Evolutionary conservation across 2,888 invertebrate species (phyloP).

Genomic region (Julus scandinavius): DNA sequence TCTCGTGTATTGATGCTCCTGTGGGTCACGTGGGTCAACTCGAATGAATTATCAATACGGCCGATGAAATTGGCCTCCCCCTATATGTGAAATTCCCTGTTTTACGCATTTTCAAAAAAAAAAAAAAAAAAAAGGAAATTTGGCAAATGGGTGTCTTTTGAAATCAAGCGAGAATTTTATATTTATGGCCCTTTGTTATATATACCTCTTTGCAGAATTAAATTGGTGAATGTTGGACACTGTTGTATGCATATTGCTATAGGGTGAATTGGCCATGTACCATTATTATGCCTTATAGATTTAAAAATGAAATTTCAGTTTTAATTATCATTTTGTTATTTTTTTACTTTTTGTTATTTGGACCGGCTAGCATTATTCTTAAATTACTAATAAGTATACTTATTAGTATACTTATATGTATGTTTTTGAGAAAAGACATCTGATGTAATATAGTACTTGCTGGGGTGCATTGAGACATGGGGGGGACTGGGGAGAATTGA

Average conservation of each 20-base stretch:
- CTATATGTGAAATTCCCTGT: background rate
- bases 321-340: background rate
- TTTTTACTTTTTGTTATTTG: too few relatives aligned
- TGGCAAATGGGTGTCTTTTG: background rate
- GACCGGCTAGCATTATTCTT: too few relatives aligned
- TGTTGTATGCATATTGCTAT: background rate
- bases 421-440: too few relatives aligned
- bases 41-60: conserved; percentile 16
- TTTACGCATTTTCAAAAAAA: conserved; percentile 44
- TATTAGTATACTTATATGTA: too few relatives aligned
- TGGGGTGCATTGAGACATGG: too few relatives aligned
- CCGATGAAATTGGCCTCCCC: background rate
- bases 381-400: too few relatives aligned
- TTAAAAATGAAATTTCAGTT: background rate
- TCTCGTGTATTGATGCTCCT: background rate
- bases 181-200: conserved; percentile 39
- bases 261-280: background rate
- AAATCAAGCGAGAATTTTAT: conserved; percentile 33
- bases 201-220: conserved; percentile 12
- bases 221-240: background rate
- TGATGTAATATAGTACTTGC: too few relatives aligned
- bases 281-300: background rate
- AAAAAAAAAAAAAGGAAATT: background rate
- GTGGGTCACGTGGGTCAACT: conserved; percentile 4
- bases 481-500: too few relatives aligned